Base-by-base conservation (phyloP, 2,797 vertebrate species). In the Lepus townsendii region DNA sequence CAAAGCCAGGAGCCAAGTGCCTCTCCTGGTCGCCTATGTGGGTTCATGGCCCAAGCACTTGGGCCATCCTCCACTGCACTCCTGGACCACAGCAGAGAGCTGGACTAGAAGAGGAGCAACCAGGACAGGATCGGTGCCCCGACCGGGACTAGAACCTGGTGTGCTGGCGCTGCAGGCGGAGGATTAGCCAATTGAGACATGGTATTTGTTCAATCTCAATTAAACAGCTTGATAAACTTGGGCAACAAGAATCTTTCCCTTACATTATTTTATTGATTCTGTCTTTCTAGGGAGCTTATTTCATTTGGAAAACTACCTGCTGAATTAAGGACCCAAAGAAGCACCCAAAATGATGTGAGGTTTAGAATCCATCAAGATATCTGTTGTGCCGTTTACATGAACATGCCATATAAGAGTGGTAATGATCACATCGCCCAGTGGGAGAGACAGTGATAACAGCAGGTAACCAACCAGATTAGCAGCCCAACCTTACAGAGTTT, bases 261-360 rank as follows among this genome's bases (percentile, higher is more conserved):
- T 73, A 16, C 7, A 54, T 94, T 76, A 9, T 75, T 91, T 66
- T 38, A 10, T 65, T 76, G 19, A 54, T 76, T 93, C 24, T 71
- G 4, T 73, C 3, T 83, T 60, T 16, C 71, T 27, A 65, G 65
- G 22, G 9, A 8, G 32, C 5, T 66, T 93, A 66, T 76, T 96
- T 94, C 17, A 68, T 65, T 82, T 88, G 63, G 30, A 69, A 86
- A 93, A 78, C 13, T 22, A n/a, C 5, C 52, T 68, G 77, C 52
- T 71, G 26, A 83, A 78, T 60, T 85, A 72, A 17, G 73, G 47
- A 4, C 89, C 3, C 62, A 63, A 63, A 73, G 47, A 62, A 12
- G 13, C 16, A 77, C 8, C 38, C 42, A 68, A 88, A 88, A 63
- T 2, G 52, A 86, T 10, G 11, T 16, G 35, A 72, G 63, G 26